Base-by-base conservation (phyloP, 2,888 invertebrate species). In the Hyppa rectilinea region DNA sequence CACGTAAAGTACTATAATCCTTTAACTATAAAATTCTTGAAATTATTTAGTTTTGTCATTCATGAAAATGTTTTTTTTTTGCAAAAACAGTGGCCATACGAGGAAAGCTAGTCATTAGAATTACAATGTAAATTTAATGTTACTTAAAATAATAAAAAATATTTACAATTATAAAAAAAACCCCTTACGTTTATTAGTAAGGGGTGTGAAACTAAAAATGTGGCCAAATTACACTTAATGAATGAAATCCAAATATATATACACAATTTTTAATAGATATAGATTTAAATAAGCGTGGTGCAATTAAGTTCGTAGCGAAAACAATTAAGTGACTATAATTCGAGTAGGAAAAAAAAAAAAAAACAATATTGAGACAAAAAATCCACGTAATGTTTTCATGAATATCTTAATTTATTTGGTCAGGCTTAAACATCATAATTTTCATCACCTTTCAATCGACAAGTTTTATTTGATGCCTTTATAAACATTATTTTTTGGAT, bases 141-240 rank as follows among this genome's bases (percentile, higher is more conserved):
- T 91, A 84, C 84, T 83, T 85, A 85, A 85, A 84, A 78, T 83
- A 93, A 86, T 85, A 87, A 91, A 89, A 92, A 92, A 91, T 95
- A 95, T 95, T 95, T 95, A 95, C 95, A 94, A 88, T 91, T 92
- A 92, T 89, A 82, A 87, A 69, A 78, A 82, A 85, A 70, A 77
- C 89, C 90, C 92, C 95, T 93, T 93, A 92, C 91, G 84, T 87
- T 91, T 93, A 93, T 93, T 92, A 90, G 91, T 93, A 92, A 93
- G 93, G 92, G 92, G 91, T 90, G 91, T 85, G 78, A 88, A 91
- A 94, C 94, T 93, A 94, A 95, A 94, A 94, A 93, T 92, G 96
- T 96, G 96, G 96, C 96, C 96, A 96, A 96, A 96, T 95, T 96
- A 96, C 92, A 92, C 87, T 91, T 95, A 95, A 95, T 92, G 90